Conservation (phyloP, 1,140 invertebrate genomes). For the Orchestia grillus region DNA sequence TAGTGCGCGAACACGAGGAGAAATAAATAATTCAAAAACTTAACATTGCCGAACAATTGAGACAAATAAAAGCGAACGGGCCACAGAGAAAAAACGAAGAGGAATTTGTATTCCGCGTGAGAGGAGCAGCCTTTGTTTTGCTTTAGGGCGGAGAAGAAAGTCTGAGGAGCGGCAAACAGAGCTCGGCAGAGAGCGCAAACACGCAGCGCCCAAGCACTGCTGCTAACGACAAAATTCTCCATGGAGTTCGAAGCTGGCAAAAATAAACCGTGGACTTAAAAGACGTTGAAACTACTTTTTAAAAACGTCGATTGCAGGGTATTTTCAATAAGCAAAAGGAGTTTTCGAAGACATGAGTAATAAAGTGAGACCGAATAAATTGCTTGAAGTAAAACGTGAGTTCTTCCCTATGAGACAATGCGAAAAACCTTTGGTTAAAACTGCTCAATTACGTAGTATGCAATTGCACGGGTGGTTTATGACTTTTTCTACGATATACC, state of each 20-base stretch:
- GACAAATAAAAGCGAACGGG: background rate
- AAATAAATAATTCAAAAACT: background rate
- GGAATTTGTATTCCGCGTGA: background rate
- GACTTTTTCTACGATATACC: background rate
- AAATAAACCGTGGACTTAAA: background rate
- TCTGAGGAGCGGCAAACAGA: background rate
- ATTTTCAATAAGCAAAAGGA: background rate
- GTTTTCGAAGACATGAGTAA: background rate
- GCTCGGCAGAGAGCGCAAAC: slow-evolving; percentile 12
- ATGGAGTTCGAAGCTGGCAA: background rate
- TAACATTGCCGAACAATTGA: background rate
- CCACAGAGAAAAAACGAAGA: background rate
- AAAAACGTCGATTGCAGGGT: background rate
- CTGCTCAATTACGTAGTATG: background rate
- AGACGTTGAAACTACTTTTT: background rate
- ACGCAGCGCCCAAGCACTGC: background rate
- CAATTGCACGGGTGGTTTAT: no score
- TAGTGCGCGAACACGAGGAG: background rate
- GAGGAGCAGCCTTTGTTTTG: slow-evolving; percentile 20
- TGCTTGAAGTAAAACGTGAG: background rate
- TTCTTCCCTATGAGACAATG: background rate
- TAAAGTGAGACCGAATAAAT: background rate
- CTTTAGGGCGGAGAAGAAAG: background rate
- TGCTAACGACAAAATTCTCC: background rate
- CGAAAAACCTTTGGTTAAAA: background rate